phyloP scores from a whole-genome alignment of 92 coral and sea anemone genomes.

The Epizoanthus illoricatus region DNA sequence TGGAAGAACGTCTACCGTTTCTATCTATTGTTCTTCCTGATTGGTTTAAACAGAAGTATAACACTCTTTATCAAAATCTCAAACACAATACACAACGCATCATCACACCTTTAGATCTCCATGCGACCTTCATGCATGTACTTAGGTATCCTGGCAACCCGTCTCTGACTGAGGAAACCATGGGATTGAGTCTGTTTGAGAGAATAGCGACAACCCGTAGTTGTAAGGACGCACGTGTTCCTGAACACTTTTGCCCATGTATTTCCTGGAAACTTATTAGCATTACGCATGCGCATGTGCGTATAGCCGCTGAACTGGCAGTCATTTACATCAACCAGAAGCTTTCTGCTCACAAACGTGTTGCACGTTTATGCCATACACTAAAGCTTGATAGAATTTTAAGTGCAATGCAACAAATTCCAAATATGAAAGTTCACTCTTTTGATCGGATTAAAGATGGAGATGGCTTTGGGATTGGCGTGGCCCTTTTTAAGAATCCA shows the following conservation, averaged over 20 bases:
- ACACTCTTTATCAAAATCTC: conserved; percentile 52
- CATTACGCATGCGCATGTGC: conserved; percentile 46
- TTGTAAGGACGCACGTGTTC: conserved; percentile 63
- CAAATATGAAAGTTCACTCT: conserved; percentile 53
- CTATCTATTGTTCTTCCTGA: conserved; percentile 61
- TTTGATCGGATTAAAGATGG: conserved; percentile 66
- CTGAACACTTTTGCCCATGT: conserved; percentile 76
- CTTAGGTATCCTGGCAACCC: conserved; percentile 63
- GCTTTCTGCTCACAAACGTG: conserved; percentile 42
- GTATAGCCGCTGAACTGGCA: conserved; percentile 48
- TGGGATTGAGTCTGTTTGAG: conserved; percentile 60
- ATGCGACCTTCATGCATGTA: conserved; percentile 75
- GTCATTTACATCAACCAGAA: conserved; percentile 50
- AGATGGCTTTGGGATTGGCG: conserved; percentile 67
- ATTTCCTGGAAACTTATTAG: conserved; percentile 50
- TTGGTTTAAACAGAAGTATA: conserved; percentile 45
- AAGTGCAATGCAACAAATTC: conserved; percentile 64
- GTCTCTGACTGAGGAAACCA: conserved; percentile 34
- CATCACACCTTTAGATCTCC: conserved; percentile 67
- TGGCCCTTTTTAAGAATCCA: conserved; percentile 33
- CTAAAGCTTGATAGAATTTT: conserved; percentile 47
- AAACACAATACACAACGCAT: conserved; percentile 52
- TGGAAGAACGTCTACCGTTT: conserved; percentile 74
- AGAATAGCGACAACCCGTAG: conserved; percentile 45
- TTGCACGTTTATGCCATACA: conserved; percentile 36